These are phyloP conservation scores for Synergus japonicus DNA, from an alignment of 2,888 invertebrate species.

Conservation along the genomic window DNA sequence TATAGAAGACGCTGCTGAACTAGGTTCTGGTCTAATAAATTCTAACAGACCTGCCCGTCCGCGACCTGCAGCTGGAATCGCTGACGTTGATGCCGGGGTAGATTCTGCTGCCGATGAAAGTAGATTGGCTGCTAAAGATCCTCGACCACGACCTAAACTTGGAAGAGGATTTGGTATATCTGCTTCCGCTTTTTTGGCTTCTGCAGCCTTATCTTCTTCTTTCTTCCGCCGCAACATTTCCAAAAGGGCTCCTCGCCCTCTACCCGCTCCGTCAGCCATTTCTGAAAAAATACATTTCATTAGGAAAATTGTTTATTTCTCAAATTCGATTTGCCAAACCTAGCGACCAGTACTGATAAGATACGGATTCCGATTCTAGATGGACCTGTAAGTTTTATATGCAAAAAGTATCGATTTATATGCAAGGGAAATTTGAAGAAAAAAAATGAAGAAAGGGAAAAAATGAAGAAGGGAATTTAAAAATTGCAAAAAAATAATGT, in stretches of 20 bases:
- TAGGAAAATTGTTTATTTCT: neutral
- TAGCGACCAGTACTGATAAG: no score
- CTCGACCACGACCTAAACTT: conserved; percentile 51
- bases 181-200: neutral
- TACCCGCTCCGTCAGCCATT: conserved; percentile 42
- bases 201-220: conserved; percentile 20
- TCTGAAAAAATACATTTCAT: conserved; percentile 6
- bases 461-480: no score
- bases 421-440: no score
- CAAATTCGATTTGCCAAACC: no score
- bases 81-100: neutral
- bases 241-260: conserved; percentile 53
- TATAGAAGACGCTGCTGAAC: neutral
- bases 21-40: conserved; percentile 13
- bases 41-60: conserved; percentile 32
- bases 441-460: no score
- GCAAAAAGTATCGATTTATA: no score
- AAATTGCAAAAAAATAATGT: no score
- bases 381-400: no score
- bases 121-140: conserved; percentile 23
- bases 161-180: neutral
- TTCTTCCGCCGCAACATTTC: conserved; percentile 52
- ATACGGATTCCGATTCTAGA: no score
- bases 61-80: conserved; percentile 39
- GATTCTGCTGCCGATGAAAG: neutral